phyloP scores from a whole-genome alignment of 2,113 vertebrate genomes.

The Hippocampus barbouri region DNA sequence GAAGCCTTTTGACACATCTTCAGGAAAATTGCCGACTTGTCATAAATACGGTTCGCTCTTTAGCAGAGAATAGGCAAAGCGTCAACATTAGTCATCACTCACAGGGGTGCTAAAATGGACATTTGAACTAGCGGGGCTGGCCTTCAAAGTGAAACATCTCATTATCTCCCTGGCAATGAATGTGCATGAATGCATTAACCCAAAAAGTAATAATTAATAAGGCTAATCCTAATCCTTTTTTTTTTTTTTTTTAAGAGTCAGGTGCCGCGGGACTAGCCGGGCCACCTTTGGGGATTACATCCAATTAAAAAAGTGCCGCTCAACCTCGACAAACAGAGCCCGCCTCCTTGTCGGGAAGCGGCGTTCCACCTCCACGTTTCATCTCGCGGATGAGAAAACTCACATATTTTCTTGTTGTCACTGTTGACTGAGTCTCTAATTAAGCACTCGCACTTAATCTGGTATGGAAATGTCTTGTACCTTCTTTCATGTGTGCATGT shows the following conservation, averaged over 20 bases:
- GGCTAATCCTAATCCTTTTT: slow-evolving; percentile 53
- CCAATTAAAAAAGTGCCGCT: slow-evolving; percentile 62
- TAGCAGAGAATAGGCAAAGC: not conserved
- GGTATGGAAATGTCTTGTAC: slow-evolving; percentile 57
- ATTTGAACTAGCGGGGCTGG: slow-evolving; percentile 32
- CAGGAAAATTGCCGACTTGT: slow-evolving; percentile 36
- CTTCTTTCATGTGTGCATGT: slow-evolving; percentile 60
- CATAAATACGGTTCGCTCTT: slow-evolving; percentile 34
- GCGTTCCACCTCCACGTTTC: slow-evolving; percentile 49
- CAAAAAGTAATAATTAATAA: slow-evolving; percentile 51
- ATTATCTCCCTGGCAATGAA: slow-evolving; percentile 61
- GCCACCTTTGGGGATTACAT: slow-evolving; percentile 60
- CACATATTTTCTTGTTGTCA: slow-evolving; percentile 56
- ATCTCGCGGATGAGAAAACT: slow-evolving; percentile 48
- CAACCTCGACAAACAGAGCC: slow-evolving; percentile 29
- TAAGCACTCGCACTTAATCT: slow-evolving; percentile 69
- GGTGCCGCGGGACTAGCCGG: slow-evolving; percentile 46
- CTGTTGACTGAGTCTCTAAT: slow-evolving; percentile 56
- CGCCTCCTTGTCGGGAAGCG: not conserved
- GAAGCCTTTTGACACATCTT: slow-evolving; percentile 48
- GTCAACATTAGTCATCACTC: not conserved
- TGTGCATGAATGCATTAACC: slow-evolving; percentile 53
- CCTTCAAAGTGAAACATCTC: slow-evolving; percentile 57
- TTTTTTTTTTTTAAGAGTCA: slow-evolving; percentile 24
- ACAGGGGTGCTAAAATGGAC: not conserved